Conservation (phyloP, 2,888 invertebrate species). For the Drosophila nr. fundita region DNA sequence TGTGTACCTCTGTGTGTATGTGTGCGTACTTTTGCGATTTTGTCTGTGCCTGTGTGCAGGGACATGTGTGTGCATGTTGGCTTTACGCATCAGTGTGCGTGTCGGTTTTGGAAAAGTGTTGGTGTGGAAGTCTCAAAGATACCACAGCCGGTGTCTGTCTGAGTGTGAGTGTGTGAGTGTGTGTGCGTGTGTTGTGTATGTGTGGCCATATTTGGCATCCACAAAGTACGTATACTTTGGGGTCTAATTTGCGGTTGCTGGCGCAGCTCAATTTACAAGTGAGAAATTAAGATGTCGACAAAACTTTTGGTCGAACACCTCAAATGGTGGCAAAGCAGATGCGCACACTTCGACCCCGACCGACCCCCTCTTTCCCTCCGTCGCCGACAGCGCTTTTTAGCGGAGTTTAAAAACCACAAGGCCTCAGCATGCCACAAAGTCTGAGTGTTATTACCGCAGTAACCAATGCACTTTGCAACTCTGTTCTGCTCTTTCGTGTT, state of each 20-base stretch:
- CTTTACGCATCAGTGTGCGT: conserved; percentile 54
- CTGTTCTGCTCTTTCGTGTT: conserved; percentile 2
- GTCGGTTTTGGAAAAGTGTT: conserved; percentile 42
- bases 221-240: conserved; percentile 77
- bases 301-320: conserved; percentile 71
- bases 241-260: conserved; percentile 79
- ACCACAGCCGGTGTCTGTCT: conserved; percentile 1
- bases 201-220: conserved; percentile 65
- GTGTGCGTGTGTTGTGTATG: conserved; percentile 2
- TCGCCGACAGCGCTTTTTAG: conserved; percentile 32
- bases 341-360: conserved; percentile 5
- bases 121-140: conserved; percentile 2
- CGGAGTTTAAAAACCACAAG: conserved; percentile 49
- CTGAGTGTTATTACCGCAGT: conserved; percentile 65
- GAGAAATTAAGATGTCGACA: conserved; percentile 79
- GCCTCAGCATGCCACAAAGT: conserved; percentile 70
- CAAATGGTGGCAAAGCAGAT: conserved; percentile 20
- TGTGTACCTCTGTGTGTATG: conserved; percentile 19
- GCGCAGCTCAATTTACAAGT: conserved; percentile 78
- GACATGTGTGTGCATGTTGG: conserved; percentile 43
- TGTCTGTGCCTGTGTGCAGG: conserved; percentile 37
- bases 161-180: neutral
- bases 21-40: conserved; percentile 19
- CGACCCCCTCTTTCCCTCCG: neutral
- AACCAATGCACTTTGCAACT: conserved; percentile 67